Evolutionary conservation across 2,113 vertebrate genomes (phyloP).

Genomic region (Myrmecophaga tridactyla): DNA sequence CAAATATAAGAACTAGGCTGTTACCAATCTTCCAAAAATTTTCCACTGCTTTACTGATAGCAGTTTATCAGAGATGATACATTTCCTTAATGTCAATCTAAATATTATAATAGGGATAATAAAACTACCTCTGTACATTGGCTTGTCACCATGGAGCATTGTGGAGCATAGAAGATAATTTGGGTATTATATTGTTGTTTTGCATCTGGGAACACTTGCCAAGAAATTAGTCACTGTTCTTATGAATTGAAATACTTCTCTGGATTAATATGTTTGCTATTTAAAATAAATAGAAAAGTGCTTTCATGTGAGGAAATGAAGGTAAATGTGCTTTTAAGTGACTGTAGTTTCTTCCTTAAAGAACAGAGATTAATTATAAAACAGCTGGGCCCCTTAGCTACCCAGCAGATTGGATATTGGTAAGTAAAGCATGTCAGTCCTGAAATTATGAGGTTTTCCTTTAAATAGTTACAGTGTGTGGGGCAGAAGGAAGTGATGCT

Average conservation of each 20-base stretch:
- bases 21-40: neutral
- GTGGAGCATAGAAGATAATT: neutral
- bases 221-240: slow-evolving; percentile 32
- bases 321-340: neutral
- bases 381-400: neutral
- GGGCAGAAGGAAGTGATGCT: neutral
- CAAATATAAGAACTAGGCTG: neutral
- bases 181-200: slow-evolving; percentile 35
- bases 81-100: slow-evolving; percentile 26
- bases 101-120: slow-evolving; percentile 28
- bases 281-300: slow-evolving; percentile 31
- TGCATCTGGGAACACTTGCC: slow-evolving; percentile 39
- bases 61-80: neutral
- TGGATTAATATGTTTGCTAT: slow-evolving; percentile 55
- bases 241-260: slow-evolving; percentile 44
- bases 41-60: neutral
- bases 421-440: neutral
- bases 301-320: neutral
- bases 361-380: neutral
- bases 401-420: neutral
- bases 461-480: neutral
- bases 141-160: neutral
- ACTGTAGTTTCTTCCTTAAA: neutral
- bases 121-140: neutral
- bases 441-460: neutral